Conservation (phyloP, 2,888 invertebrate species). For the Dicyrtomina minuta region DNA sequence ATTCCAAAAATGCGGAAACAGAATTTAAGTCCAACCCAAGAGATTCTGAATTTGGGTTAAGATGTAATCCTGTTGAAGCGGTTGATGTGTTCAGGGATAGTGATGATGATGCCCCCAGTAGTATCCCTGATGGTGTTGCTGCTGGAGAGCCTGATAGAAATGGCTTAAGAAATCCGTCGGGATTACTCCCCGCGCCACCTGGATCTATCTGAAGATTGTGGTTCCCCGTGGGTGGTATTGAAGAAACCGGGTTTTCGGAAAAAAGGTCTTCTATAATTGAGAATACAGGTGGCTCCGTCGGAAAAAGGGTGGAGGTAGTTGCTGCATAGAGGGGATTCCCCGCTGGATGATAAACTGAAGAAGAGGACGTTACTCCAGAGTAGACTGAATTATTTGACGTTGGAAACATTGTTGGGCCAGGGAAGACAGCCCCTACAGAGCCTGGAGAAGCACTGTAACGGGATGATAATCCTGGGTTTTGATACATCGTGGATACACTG, state of each 20-base stretch:
- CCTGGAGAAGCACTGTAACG: too few relatives aligned
- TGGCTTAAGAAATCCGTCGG: too few relatives aligned
- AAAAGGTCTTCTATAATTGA: conserved; percentile 28
- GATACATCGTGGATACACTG: too few relatives aligned
- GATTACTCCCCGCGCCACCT: neutral
- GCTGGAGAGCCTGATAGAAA: conserved; percentile 9
- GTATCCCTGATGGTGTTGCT: conserved; percentile 6
- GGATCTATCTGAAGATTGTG: too few relatives aligned
- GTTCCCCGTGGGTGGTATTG: neutral
- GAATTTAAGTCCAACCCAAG: neutral
- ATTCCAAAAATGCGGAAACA: conserved; percentile 11
- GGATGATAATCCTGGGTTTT: too few relatives aligned
- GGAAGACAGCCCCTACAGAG: too few relatives aligned
- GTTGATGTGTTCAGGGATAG: neutral
- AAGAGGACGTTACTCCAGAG: too few relatives aligned
- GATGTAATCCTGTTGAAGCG: neutral
- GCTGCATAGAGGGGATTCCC: conserved; percentile 20
- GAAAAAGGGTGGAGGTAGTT: conserved; percentile 11
- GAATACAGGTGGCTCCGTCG: conserved; percentile 22
- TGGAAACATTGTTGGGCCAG: too few relatives aligned
- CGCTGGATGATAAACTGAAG: conserved; percentile 3
- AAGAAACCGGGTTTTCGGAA: conserved; percentile 1
- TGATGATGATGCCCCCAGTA: too few relatives aligned
- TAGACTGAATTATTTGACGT: too few relatives aligned
- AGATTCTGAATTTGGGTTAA: neutral